These are phyloP conservation scores for Dufourea novaeangliae DNA, from an alignment of 1,140 invertebrate genomes.

Conservation along the genomic window DNA sequence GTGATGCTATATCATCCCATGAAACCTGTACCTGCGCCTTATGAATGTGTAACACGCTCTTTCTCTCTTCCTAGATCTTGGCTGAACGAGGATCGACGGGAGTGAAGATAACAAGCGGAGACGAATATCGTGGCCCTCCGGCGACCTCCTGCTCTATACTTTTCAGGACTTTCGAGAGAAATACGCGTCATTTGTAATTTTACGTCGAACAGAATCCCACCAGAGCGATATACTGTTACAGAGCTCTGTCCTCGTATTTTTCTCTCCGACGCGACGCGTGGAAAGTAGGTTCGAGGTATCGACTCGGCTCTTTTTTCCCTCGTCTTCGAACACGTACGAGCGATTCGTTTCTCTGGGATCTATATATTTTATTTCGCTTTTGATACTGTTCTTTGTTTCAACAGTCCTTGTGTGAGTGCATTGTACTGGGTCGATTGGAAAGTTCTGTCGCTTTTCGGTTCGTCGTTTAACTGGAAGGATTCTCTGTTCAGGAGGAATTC, in stretches of 20 bases:
- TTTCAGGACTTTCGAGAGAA: conserved; percentile 46
- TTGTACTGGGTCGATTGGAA: too few relatives aligned
- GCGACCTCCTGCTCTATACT: conserved; percentile 25
- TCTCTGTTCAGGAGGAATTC: too few relatives aligned
- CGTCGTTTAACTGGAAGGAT: too few relatives aligned
- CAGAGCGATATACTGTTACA: background rate
- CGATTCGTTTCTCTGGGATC: conserved; percentile 14
- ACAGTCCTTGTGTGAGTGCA: background rate
- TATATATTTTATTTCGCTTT: background rate
- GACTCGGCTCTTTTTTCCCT: background rate
- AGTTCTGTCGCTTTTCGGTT: too few relatives aligned
- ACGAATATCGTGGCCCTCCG: conserved; percentile 20
- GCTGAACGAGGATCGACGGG: conserved; percentile 11
- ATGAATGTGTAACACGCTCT: conserved; percentile 21
- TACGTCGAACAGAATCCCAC: conserved; percentile 31
- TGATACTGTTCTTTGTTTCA: background rate
- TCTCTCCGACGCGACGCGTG: background rate
- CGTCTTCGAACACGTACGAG: background rate
- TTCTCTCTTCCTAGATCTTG: background rate
- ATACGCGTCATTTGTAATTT: conserved; percentile 62
- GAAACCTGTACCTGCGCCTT: conserved; percentile 8
- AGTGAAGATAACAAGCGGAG: conserved; percentile 31
- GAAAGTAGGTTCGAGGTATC: conserved; percentile 22
- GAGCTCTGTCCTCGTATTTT: too few relatives aligned
- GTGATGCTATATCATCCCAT: conserved; percentile 40